These are phyloP conservation scores for Cyprinella venusta DNA, from an alignment of 2,797 vertebrate species.

Conservation along the genomic window DNA sequence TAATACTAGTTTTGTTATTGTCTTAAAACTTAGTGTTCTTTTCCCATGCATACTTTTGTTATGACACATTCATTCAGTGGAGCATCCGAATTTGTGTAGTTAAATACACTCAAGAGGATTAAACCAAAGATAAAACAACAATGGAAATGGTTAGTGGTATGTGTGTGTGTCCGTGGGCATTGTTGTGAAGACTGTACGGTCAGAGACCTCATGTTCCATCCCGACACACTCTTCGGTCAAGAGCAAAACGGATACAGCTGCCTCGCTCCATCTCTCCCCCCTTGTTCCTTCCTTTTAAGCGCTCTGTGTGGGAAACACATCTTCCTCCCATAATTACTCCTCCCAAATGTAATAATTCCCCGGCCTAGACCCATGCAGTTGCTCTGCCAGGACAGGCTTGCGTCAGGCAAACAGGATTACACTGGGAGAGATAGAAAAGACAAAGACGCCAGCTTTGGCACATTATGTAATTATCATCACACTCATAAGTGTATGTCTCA, in stretches of 20 bases:
- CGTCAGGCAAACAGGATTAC: slow-evolving; percentile 34
- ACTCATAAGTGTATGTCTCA: slow-evolving; percentile 22
- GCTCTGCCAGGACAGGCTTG: slow-evolving; percentile 22
- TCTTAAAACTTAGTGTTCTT: slow-evolving; percentile 7
- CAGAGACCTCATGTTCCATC: slow-evolving; percentile 4
- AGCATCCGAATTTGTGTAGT: not conserved
- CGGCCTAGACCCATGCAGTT: no score
- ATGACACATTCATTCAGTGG: not conserved
- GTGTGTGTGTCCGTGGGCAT: not conserved
- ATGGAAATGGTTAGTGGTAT: slow-evolving; percentile 46
- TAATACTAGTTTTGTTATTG: not conserved
- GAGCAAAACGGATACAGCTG: slow-evolving; percentile 1
- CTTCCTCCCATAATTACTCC: slow-evolving; percentile 20
- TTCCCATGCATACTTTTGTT: not conserved
- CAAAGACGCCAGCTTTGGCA: slow-evolving; percentile 33
- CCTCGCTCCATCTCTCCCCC: slow-evolving; percentile 1
- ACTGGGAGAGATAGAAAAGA: slow-evolving; percentile 1
- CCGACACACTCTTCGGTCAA: not conserved
- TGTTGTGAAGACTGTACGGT: not conserved
- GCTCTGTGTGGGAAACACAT: not conserved
- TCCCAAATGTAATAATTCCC: slow-evolving; percentile 12
- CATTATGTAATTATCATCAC: slow-evolving; percentile 44
- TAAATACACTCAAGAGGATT: not conserved
- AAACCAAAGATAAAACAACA: slow-evolving; percentile 4
- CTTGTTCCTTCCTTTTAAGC: slow-evolving; percentile 10